Evolutionary conservation across 1,140 invertebrate genomes (phyloP).

Genomic region (Campoletis sonorensis): DNA sequence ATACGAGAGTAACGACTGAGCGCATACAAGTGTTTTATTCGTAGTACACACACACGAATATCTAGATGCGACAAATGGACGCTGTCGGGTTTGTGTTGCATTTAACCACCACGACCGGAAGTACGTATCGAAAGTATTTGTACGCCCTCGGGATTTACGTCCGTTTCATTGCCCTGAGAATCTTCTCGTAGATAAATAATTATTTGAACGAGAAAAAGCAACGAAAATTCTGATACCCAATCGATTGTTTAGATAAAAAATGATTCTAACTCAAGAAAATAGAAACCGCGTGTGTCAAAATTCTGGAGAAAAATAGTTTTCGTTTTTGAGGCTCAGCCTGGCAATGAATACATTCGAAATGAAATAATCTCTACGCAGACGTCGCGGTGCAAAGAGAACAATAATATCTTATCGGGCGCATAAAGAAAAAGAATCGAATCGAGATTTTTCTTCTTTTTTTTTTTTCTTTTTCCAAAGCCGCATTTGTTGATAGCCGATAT

Average conservation of each 20-base stretch:
- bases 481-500: conserved; percentile 6
- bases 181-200: too few species aligned
- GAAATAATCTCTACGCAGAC: background rate
- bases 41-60: background rate
- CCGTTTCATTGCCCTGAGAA: background rate
- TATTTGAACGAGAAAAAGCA: background rate
- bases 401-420: background rate
- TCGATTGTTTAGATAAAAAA: background rate
- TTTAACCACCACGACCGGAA: conserved; percentile 61
- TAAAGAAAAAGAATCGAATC: background rate
- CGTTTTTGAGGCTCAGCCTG: background rate
- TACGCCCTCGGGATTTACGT: conserved; percentile 51
- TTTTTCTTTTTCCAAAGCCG: background rate
- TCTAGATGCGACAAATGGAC: background rate
- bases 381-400: background rate
- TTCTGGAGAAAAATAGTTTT: background rate
- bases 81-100: conserved; percentile 40
- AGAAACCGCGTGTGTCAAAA: background rate
- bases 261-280: too few species aligned
- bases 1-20: background rate
- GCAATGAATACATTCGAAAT: background rate
- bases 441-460: too few species aligned
- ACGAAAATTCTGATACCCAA: background rate
- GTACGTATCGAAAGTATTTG: conserved; percentile 61
- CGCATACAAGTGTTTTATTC: background rate